Conservation (phyloP, 2,113 vertebrate genomes). For the Megaleporinus macrocephalus region DNA sequence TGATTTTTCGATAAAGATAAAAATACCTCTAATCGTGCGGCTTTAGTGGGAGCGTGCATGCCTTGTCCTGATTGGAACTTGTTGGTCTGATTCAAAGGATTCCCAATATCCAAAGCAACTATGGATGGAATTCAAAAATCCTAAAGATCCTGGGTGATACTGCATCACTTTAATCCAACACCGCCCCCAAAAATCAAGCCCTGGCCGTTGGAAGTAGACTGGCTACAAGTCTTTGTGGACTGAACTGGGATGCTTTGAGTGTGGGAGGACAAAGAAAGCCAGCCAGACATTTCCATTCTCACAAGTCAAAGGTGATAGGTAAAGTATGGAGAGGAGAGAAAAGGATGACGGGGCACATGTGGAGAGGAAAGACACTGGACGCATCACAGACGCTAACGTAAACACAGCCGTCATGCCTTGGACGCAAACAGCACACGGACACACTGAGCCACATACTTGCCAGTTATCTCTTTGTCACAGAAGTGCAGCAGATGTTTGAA, state of each 20-base stretch:
- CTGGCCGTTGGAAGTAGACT: too few relatives aligned
- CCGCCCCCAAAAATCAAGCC: too few relatives aligned
- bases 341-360: slow-evolving; percentile 64
- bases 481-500: slow-evolving; percentile 68
- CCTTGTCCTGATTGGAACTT: too few relatives aligned
- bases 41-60: too few relatives aligned
- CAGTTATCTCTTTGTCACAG: slow-evolving; percentile 79
- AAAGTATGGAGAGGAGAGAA: slow-evolving; percentile 58
- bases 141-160: too few relatives aligned
- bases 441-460: slow-evolving; percentile 81
- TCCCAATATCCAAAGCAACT: too few relatives aligned
- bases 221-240: background rate
- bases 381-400: slow-evolving; percentile 64
- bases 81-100: too few relatives aligned
- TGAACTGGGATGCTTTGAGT: background rate
- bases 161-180: too few relatives aligned
- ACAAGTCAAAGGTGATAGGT: slow-evolving; percentile 64
- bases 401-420: slow-evolving; percentile 82
- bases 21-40: too few relatives aligned
- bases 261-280: slow-evolving; percentile 45
- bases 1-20: too few relatives aligned
- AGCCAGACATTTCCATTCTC: slow-evolving; percentile 67
- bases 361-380: slow-evolving; percentile 50
- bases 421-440: slow-evolving; percentile 70
- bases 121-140: too few relatives aligned